Percentiles rank a stretch among this genome's conserved stretches.
phyloP scores from a whole-genome alignment of 1,140 invertebrate genomes.

The Drosophila miranda region DNA sequence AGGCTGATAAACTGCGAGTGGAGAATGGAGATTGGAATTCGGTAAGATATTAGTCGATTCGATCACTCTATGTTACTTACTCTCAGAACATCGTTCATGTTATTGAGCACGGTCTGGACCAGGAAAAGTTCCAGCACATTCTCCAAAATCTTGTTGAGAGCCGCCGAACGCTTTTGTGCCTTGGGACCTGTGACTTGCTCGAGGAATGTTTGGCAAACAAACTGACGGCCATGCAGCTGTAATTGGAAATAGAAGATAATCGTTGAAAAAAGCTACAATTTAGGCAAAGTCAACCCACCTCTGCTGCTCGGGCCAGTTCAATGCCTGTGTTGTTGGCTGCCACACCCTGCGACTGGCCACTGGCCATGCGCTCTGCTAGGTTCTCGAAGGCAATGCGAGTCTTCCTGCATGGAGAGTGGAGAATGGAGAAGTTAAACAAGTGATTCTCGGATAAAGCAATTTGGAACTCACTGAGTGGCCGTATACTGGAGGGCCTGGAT shows the following conservation, averaged over 20 bases:
- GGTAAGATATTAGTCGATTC: no score
- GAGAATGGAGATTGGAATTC: no score
- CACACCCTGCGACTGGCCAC: constrained; percentile 87
- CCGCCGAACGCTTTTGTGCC: constrained; percentile 69
- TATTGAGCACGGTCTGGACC: constrained; percentile 88
- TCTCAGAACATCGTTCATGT: constrained; percentile 89
- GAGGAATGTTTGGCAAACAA: constrained; percentile 86
- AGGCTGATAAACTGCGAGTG: constrained; percentile 86
- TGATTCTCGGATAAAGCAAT: neutral
- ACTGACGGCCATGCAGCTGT: constrained; percentile 88
- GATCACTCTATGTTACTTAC: constrained; percentile 83
- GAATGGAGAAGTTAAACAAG: constrained; percentile 37
- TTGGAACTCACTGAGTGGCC: constrained; percentile 86
- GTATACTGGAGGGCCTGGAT: constrained; percentile 86
- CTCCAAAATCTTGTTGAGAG: constrained; percentile 85
- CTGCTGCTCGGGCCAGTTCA: constrained; percentile 89
- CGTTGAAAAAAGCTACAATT: neutral
- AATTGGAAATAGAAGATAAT: neutral
- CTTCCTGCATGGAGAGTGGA: constrained; percentile 84
- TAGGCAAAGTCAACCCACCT: constrained; percentile 79
- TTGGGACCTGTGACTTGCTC: constrained; percentile 83
- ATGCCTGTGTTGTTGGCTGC: constrained; percentile 94
- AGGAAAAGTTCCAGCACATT: constrained; percentile 90
- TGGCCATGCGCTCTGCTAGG: constrained; percentile 86
- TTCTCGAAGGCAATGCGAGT: constrained; percentile 86